Conservation (phyloP, 2,797 vertebrate genomes). For the Galaxias olidus region DNA sequence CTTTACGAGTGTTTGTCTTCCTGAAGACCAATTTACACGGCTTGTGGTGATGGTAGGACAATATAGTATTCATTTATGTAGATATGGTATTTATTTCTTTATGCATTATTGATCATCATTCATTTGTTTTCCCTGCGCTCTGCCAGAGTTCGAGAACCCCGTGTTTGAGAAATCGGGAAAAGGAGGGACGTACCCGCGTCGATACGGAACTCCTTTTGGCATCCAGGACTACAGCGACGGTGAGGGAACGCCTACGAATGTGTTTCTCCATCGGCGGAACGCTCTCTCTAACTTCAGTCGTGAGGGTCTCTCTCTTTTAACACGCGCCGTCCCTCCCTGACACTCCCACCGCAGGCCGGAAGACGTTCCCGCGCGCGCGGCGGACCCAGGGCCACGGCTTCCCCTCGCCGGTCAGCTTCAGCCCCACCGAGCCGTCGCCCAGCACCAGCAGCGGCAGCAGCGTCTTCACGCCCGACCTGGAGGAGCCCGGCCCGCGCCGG, state of each 20-base stretch:
- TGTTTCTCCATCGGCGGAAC: no score
- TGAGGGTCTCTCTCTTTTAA: no score
- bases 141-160: conserved; percentile 90
- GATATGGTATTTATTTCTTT: neutral
- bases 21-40: no score
- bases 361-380: conserved; percentile 95
- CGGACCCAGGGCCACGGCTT: conserved; percentile 93
- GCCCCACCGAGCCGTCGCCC: conserved; percentile 90
- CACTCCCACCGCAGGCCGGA: conserved; percentile 88
- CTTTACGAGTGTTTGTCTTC: no score
- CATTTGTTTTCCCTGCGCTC: neutral
- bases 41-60: no score
- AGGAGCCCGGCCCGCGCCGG: conserved; percentile 86
- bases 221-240: conserved; percentile 96
- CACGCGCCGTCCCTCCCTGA: no score
- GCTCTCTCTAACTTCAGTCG: no score
- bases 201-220: conserved; percentile 91
- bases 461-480: conserved; percentile 89
- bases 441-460: conserved; percentile 98
- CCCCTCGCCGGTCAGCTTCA: conserved; percentile 93
- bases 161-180: conserved; percentile 98
- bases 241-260: conserved; percentile 53
- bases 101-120: neutral
- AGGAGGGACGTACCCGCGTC: conserved; percentile 94
- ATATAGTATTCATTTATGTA: no score